Conservation (phyloP, 2,888 invertebrate species). For the Neoascia interrupta region DNA sequence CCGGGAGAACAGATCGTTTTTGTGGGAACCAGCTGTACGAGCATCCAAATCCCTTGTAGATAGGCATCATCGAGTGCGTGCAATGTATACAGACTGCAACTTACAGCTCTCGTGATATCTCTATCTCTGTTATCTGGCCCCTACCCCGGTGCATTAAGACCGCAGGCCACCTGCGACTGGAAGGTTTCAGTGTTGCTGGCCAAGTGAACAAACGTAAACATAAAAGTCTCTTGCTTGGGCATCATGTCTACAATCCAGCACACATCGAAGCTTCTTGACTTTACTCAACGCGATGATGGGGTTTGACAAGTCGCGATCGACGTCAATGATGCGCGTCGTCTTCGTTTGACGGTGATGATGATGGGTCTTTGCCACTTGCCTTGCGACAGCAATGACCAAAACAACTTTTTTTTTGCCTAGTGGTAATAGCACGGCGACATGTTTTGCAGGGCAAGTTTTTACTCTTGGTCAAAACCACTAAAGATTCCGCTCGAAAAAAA, state of each 20-base stretch:
- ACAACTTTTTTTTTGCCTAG: slow-evolving; percentile 44
- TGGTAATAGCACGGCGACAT: slow-evolving; percentile 11
- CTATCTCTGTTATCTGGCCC: slow-evolving; percentile 57
- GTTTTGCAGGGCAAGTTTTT: slow-evolving; percentile 36
- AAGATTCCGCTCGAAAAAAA: slow-evolving; percentile 16
- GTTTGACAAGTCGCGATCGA: slow-evolving; percentile 67
- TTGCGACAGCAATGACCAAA: slow-evolving; percentile 64
- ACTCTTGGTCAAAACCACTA: background rate
- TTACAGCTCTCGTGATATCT: slow-evolving; percentile 53
- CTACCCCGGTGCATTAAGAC: no score
- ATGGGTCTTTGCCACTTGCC: slow-evolving; percentile 66
- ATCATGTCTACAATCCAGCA: slow-evolving; percentile 61
- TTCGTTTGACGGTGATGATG: slow-evolving; percentile 66
- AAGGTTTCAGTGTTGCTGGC: slow-evolving; percentile 20
- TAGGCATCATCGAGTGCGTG: slow-evolving; percentile 54
- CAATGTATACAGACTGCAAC: slow-evolving; percentile 46
- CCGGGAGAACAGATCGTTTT: slow-evolving; percentile 4
- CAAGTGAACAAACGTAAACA: slow-evolving; percentile 41
- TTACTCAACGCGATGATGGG: slow-evolving; percentile 55
- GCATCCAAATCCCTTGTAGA: slow-evolving; percentile 44
- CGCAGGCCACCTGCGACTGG: no score
- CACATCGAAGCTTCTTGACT: slow-evolving; percentile 58
- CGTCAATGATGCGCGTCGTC: slow-evolving; percentile 52
- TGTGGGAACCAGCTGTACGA: slow-evolving; percentile 15
- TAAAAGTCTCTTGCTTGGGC: slow-evolving; percentile 64